Percentiles rank a stretch among this genome's conserved stretches.
Evolutionary conservation across 1,140 invertebrate genomes (phyloP).

Genomic region (Pteromalus puparum): DNA sequence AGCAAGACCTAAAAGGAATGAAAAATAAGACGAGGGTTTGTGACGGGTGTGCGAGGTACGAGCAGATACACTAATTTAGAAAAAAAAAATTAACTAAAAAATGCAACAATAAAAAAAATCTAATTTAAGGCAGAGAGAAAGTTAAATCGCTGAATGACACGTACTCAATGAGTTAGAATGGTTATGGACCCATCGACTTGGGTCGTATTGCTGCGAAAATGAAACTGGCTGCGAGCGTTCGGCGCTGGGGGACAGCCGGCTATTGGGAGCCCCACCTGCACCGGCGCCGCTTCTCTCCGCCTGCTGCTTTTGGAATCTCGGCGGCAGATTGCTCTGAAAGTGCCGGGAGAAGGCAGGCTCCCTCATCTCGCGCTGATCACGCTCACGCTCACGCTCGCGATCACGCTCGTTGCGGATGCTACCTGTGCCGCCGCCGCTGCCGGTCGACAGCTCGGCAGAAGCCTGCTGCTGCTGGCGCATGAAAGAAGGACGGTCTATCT

Average conservation of each 20-base stretch:
- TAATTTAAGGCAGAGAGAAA: constrained; percentile 42
- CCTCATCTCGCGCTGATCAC: constrained; percentile 70
- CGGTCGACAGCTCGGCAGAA: constrained; percentile 39
- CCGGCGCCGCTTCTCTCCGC: constrained; percentile 69
- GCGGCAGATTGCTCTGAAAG: constrained; percentile 88
- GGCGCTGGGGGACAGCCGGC: constrained; percentile 68
- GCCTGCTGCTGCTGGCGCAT: constrained; percentile 54
- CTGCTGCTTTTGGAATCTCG: constrained; percentile 89
- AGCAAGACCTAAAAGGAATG: constrained; percentile 15
- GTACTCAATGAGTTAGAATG: constrained; percentile 68
- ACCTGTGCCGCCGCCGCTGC: constrained; percentile 25
- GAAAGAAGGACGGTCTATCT: constrained; percentile 58
- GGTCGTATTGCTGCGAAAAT: constrained; percentile 75
- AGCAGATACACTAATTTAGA: constrained; percentile 1
- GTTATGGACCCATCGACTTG: constrained; percentile 69
- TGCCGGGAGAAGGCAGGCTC: constrained; percentile 80
- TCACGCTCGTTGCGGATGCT: constrained; percentile 51
- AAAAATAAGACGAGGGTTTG: constrained; percentile 7
- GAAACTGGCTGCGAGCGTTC: constrained; percentile 68
- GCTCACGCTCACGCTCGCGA: constrained; percentile 72
- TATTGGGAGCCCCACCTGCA: constrained; percentile 64
- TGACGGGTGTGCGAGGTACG: neutral
- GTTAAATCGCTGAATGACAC: constrained; percentile 55
- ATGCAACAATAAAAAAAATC: constrained; percentile 40
- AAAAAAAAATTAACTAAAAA: constrained; percentile 7